These are phyloP conservation scores for Temnothorax rugatulus DNA, from an alignment of 2,888 invertebrate species.

Conservation along the genomic window DNA sequence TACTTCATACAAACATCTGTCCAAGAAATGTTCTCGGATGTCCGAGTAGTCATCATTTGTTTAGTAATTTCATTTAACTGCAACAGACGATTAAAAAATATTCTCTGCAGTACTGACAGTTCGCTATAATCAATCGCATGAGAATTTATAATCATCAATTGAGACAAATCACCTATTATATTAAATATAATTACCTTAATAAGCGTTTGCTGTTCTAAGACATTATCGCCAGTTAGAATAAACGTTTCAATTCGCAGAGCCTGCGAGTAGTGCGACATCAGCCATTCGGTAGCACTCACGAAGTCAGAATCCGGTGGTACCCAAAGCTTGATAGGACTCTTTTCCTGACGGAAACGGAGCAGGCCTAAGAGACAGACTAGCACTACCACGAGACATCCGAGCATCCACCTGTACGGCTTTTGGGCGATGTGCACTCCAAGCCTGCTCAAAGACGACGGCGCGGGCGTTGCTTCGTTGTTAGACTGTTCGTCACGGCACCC, in stretches of 20 bases:
- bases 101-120: background rate
- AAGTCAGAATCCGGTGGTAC: slow-evolving; percentile 91
- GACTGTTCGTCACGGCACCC: too few relatives aligned
- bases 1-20: slow-evolving; percentile 88
- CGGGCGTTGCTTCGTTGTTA: too few relatives aligned
- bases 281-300: slow-evolving; percentile 91
- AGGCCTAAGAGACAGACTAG: slow-evolving; percentile 89
- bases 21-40: slow-evolving; percentile 85
- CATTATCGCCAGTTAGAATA: slow-evolving; percentile 90
- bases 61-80: slow-evolving; percentile 87
- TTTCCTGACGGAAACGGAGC: slow-evolving; percentile 90
- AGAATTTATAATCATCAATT: slow-evolving; percentile 33
- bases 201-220: slow-evolving; percentile 89
- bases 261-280: slow-evolving; percentile 89
- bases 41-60: slow-evolving; percentile 84
- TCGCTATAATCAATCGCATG: background rate
- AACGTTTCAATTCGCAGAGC: slow-evolving; percentile 89
- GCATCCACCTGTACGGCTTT: slow-evolving; percentile 89
- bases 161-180: slow-evolving; percentile 55
- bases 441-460: slow-evolving; percentile 79
- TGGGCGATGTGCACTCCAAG: slow-evolving; percentile 89
- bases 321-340: slow-evolving; percentile 92
- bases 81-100: slow-evolving; percentile 61
- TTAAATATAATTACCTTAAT: slow-evolving; percentile 55
- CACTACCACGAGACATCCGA: slow-evolving; percentile 88